Base-by-base conservation (phyloP, 2,797 vertebrate genomes). In the Gastrophryne carolinensis region DNA sequence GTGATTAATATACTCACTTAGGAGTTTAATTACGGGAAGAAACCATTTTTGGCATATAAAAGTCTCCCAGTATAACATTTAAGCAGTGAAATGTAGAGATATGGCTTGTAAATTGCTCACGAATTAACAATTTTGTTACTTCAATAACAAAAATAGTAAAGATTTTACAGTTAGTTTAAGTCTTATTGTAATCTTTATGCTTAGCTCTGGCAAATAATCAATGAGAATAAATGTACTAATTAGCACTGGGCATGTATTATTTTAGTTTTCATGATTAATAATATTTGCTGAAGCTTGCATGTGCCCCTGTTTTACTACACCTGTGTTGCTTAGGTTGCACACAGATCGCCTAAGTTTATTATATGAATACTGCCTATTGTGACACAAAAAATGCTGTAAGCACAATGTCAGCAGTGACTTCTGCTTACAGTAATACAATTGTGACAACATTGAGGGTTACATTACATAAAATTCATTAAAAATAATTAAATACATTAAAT, bases 1-100 rank as follows among this genome's bases (percentile, higher is more conserved):
- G 30, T 49, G 73, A 68, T 75, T 75, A 75, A 75, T 75, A 60
- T 53, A 53, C 53, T 44, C 54, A 68, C 44, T 68, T 75, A 68
- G 13, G 64, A 32, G 54, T 37, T 68, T 68, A 75, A 75, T 75
- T 68, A 75, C 35, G 64, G 49, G 56, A 60, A 61, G 12, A 75
- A 68, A 29, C 12, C 5, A 32, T 68, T 61, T 68, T 37, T 60
- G 39, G 17, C 34, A 30, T 29, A 75, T 5, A 23, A 26, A 52
- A 37, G 32, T 41, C 23, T 19, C 24, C 27, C 4, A 30, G 7
- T 30, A 35, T 54, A 39, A 30, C 68, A 53, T 30, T 19, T 21
- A 44, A 67, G 35, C 23, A 37, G 29, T 19, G 52, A 29, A 39
- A 75, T 5, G 13, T 58, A 21, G 32, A 61, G 35, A 39, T 27